Evolutionary conservation across 2,797 vertebrate species (phyloP).

Genomic region (Coreius guichenoti): DNA sequence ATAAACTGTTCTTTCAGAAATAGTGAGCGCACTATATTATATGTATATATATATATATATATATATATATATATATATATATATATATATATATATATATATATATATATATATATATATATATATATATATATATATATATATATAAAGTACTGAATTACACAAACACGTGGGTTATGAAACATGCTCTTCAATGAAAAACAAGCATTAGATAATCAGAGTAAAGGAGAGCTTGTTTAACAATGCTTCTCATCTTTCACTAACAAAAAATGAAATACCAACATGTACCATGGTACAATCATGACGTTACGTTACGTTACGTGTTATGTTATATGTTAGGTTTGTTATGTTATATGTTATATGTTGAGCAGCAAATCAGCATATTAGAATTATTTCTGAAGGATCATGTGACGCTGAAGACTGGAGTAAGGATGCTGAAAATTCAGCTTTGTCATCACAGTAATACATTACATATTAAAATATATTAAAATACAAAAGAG

Average conservation of each 20-base stretch:
- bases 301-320: not conserved
- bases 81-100: slow-evolving; percentile 55
- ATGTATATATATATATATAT: slow-evolving; percentile 45
- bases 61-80: not conserved
- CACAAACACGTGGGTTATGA: slow-evolving; percentile 58
- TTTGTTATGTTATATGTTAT: not conserved
- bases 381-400: not conserved
- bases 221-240: slow-evolving; percentile 23
- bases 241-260: slow-evolving; percentile 28
- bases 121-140: not conserved
- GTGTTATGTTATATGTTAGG: too few species aligned
- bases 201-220: slow-evolving; percentile 56
- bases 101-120: slow-evolving; percentile 40
- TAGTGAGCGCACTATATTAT: slow-evolving; percentile 14
- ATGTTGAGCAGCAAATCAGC: not conserved
- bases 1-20: slow-evolving; percentile 57
- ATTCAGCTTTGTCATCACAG: not conserved
- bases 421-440: not conserved
- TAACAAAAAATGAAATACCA: slow-evolving; percentile 14
- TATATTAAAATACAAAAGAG: not conserved
- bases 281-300: not conserved
- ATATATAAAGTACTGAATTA: slow-evolving; percentile 55
- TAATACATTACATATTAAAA: not conserved
- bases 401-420: not conserved
- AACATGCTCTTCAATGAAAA: slow-evolving; percentile 55